Evolutionary conservation across 2,888 invertebrate species (phyloP), one percentile per base, ranked within the genome.

Genomic region (Lordiphosa fenestrarum): DNA sequence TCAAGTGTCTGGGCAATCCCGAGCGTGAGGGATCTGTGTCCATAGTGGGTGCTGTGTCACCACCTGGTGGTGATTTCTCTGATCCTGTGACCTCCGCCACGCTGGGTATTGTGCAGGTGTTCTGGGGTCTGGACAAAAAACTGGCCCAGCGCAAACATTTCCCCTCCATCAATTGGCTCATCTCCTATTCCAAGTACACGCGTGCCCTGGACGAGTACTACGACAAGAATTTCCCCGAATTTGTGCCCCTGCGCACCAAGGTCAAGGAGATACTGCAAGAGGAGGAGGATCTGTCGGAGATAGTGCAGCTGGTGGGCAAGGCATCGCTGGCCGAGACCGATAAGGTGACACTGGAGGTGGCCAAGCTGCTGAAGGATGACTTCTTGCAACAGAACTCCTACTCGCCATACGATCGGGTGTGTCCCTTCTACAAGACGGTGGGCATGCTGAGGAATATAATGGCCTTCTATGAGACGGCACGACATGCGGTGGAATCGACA

Each of bases 81-180:
- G 99, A 99, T 93, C 99, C 99, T 37, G 99, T 99, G 50, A 99
- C 99, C 4, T 97, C 99, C 0, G 99, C 99, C 59, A 99, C 99
- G 2, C 93, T 99, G 58, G 96, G 97, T 90, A 99, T 99, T 89
- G 98, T 99, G 53, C 98, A 99, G 90, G 99, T 99, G 90, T 99
- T 99, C 92, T 99, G 99, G 99, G 99, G 99, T 41, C 91, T 99
- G 85, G 99, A 99, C 91, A 99, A 99, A 91, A 99, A 98, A 89
- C 92, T 99, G 59, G 99, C 99, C 0, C 99, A 99, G 91, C 93
- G 99, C 73, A 99, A 99, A 90, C 99, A 99, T 91, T 99, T 99
- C 93, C 99, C 99, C 53, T 98, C 98, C 72, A 97, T 99, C 91
- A 99, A 99, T 91, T 99, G 99, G 99, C 94, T 99, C 77, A 98